Base-by-base conservation (phyloP, 2,888 invertebrate genomes). In the Hartigia nigra region DNA sequence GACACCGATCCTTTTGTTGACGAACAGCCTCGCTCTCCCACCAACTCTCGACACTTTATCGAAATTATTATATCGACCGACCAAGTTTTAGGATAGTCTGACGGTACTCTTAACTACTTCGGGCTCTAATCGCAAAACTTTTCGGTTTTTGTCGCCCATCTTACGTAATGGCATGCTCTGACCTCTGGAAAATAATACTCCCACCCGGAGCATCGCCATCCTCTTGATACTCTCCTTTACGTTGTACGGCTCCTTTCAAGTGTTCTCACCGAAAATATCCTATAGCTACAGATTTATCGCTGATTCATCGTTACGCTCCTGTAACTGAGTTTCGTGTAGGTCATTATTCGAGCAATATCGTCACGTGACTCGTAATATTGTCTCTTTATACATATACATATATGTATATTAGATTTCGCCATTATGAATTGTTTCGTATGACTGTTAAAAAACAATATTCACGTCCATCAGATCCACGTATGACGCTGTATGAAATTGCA, bases 1-100 rank as follows among this genome's bases (percentile, higher is more conserved):
- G 78, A 78, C 76, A 69, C 82, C 78, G 79, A 81, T 75, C 81
- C 79, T 55, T 84, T 83, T 82, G 80, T 85, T 79, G 84, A 81
- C 78, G 82, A 81, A 85, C 75, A 72, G 76, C 74, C 55, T 23
- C 55, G 9, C 76, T 75, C 74, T 80, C 81, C 80, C 80, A 74
- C 76, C 76, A 77, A 81, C 78, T 74, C 76, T 75, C 78, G 85
- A 84, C 81, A 83, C 82, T 86, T 84, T 81, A 84, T 86, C 86
- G 86, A 86, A 86, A 85, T 86, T 86, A 85, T 85, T 84, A 83
- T 83, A 83, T 85, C 80, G 79, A 78, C 78, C 69, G 77, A 69
- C 76, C 74, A 32, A 80, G 81, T 76, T 81, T 84, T 82, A 74
- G 55, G 74, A 74, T 12, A 55, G 75, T 77, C 78, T 75, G 76